Percentiles rank a stretch among this genome's conserved stretches.
These are phyloP conservation scores for Lasioglossum albipes DNA, from an alignment of 1,140 invertebrate genomes.

Conservation along the genomic window DNA sequence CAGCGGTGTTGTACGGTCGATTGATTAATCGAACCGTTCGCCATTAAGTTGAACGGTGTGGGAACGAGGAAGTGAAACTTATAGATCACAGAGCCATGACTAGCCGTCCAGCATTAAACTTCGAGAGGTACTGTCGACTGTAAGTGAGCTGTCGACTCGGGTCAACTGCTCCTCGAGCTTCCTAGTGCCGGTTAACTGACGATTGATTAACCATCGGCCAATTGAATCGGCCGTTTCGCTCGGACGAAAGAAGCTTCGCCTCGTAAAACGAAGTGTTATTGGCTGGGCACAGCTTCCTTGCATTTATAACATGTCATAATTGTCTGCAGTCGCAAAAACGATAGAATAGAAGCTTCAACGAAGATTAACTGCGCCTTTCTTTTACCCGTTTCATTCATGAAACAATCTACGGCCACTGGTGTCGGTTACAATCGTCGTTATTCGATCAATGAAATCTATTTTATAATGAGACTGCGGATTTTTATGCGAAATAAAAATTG, in stretches of 20 bases:
- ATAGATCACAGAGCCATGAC: conserved; percentile 42
- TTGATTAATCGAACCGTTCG: conserved; percentile 48
- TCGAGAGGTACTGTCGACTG: neutral
- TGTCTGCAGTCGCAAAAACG: no score
- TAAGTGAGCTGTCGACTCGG: conserved; percentile 44
- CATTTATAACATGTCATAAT: no score
- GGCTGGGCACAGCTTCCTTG: no score
- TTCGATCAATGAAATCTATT: no score
- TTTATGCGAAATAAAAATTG: no score
- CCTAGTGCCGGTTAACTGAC: neutral
- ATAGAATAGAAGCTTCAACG: no score
- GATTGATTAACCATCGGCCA: neutral
- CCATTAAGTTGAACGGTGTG: conserved; percentile 30
- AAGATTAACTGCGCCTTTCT: no score
- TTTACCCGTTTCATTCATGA: no score
- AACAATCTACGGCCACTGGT: no score
- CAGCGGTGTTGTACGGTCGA: conserved; percentile 13
- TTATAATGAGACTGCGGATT: no score
- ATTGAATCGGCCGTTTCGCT: neutral
- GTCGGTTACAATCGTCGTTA: no score
- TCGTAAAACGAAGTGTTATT: neutral
- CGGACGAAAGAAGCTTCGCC: neutral
- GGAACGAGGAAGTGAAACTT: conserved; percentile 59
- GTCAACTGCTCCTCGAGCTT: conserved; percentile 35
- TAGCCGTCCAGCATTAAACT: conserved; percentile 33